Evolutionary conservation across 2,888 invertebrate genomes (phyloP), one percentile per base, ranked within the genome.

Genomic region (Muscina levida): DNA sequence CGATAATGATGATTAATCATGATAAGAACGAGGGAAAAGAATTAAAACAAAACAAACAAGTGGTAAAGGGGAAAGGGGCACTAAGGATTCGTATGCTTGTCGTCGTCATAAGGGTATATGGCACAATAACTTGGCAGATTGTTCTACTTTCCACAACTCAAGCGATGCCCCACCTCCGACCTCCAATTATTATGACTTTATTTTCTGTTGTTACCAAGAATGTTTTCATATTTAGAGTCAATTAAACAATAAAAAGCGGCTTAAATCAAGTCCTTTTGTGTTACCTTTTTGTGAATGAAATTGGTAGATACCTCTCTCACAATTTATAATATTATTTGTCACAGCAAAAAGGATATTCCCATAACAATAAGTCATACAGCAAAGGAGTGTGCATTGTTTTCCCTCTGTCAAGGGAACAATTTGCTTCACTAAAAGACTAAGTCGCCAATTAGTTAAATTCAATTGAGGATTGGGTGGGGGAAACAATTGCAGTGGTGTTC

Each of bases 1-100:
- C 17, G 59, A 59, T 59, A 59, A 59, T 59, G 39, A 59, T 59
- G 11, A n/a, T 17, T 39, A 59, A 59, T 59, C 39, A 59, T 59
- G 59, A 59, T 59, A 37, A 59, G 39, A 59, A 59, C n/a, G n/a
- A 48, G 15, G 1, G 15, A 31, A 31, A 31, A 31, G n/a, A n/a
- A 31, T 5, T 31, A 8, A 15, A 39, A 59, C 19, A 59, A 37
- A 59, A 59, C 59, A 59, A 48, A 57, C 31, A 56, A 22, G n/a
- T 6, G 31, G 15, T 31, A 31, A 10, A 17, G 11, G 53, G 17
- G 24, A 53, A 10, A 1, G 19, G 5, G 53, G 48, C 6, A 10
- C 6, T 26, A 8, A 19, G 39, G 11, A 39, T 59, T 6, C 59
- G 4, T 5, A 31, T 31, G 31, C 31, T 8, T 5, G 8, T 19